These are phyloP conservation scores for Electrophaes corylata DNA, from an alignment of 2,888 invertebrate genomes.

Conservation along the genomic window DNA sequence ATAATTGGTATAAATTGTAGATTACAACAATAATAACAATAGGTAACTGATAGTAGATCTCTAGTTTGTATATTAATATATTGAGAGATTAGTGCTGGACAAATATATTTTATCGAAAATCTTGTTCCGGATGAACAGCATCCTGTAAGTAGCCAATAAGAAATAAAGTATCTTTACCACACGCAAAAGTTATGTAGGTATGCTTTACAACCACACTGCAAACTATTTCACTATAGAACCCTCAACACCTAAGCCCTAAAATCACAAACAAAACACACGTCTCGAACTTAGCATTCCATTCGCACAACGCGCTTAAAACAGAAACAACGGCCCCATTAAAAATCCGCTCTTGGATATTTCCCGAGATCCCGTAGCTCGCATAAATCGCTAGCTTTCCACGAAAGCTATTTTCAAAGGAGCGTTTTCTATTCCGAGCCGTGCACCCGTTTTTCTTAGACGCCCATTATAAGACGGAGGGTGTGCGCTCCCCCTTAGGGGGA, in stretches of 20 bases:
- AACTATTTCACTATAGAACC: not conserved
- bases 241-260: constrained; percentile 13
- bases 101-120: too few species aligned
- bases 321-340: constrained; percentile 83
- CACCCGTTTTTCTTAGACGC: constrained; percentile 83
- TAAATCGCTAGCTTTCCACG: constrained; percentile 84
- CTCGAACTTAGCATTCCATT: constrained; percentile 77
- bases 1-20: too few species aligned
- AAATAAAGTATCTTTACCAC: too few species aligned
- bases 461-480: constrained; percentile 77
- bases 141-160: too few species aligned
- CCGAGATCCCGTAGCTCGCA: constrained; percentile 80
- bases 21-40: too few species aligned
- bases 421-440: constrained; percentile 82
- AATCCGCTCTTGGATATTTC: constrained; percentile 82
- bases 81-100: too few species aligned
- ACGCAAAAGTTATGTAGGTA: too few species aligned
- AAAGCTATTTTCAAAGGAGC: constrained; percentile 83
- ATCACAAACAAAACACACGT: constrained; percentile 54
- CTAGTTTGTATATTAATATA: too few species aligned
- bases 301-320: constrained; percentile 81
- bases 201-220: not conserved
- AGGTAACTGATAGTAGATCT: too few species aligned
- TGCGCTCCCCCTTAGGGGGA: constrained; percentile 50
- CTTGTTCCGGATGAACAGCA: too few species aligned